Base-by-base conservation (phyloP, 2,113 vertebrate genomes). In the Centropus bengalensis region DNA sequence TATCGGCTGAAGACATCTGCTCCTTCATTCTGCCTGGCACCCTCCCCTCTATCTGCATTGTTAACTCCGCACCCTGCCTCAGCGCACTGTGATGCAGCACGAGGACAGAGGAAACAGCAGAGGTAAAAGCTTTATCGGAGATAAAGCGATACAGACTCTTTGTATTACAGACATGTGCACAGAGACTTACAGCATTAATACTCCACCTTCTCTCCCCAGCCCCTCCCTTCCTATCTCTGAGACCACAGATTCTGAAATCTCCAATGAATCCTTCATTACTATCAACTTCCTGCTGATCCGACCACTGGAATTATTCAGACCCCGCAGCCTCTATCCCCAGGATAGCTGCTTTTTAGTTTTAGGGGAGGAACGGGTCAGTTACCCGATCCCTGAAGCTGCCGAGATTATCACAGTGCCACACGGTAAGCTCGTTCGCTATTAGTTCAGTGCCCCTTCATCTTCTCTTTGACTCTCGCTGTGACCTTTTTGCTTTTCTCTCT, bases 401-500 rank as follows among this genome's bases (percentile, higher is more conserved):
- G 75, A 91, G 47, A 70, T 82, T 73, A 71, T 79, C 68, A 28
- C 82, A 77, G 32, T 91, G 32, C 28, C 64, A 84, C 68, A 24
- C 0, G 60, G 30, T 33, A 77, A 88, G 1, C 13, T 54, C 1
- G 0, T 63, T 93, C 92, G 64, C 19, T 84, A 40, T 67, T 81
- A 42, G 12, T 68, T 88, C 64, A 86, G 47, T 40, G 32, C 19
- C 6, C 33, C 60, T 85, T 90, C 66, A 36, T 70, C 62, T 92
- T 86, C 36, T 82, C 40, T 73, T 91, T 83, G 79, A 80, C 45
- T 82, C 17, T 8, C 66, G 44, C 27, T 7, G 9, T 64, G 47
- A 86, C 70, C 60, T 76, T 92, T 83, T 64, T 60, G 49, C 64
- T 93, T 88, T 44, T 84, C 51, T 63, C 49, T 91, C 75, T 78